A percentile compares a stretch with the other conserved stretches of the same genome.
Conservation (phyloP, 1,140 invertebrate species). For the Planococcus citri region DNA sequence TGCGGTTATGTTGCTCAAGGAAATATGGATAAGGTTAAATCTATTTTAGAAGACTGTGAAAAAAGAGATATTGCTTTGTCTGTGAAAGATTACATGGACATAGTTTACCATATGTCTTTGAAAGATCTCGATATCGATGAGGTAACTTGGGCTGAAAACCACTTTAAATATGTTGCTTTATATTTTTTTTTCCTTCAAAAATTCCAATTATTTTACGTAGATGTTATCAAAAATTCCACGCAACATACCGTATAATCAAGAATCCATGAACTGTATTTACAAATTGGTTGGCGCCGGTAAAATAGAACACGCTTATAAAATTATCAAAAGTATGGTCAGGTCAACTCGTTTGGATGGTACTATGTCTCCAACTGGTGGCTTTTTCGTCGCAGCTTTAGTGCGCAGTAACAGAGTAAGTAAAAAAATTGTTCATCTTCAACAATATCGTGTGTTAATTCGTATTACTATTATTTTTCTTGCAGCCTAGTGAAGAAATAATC, state of each 20-base stretch:
- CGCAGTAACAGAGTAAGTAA: constrained; percentile 39
- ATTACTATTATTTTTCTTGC: constrained; percentile 29
- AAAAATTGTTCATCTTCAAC: neutral
- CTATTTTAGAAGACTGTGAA: constrained; percentile 44
- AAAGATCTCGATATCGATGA: constrained; percentile 51
- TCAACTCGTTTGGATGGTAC: constrained; percentile 38
- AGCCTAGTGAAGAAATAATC: constrained; percentile 47
- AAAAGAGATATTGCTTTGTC: constrained; percentile 48
- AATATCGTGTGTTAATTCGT: neutral
- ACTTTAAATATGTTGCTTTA: neutral
- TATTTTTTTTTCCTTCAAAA: no score
- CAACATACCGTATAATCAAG: constrained; percentile 53
- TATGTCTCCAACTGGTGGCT: constrained; percentile 38
- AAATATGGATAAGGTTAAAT: constrained; percentile 47
- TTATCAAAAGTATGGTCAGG: constrained; percentile 47
- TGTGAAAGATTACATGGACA: constrained; percentile 55
- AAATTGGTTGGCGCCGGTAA: constrained; percentile 51
- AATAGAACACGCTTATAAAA: constrained; percentile 46
- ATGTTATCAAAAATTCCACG: constrained; percentile 47
- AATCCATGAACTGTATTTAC: constrained; percentile 53
- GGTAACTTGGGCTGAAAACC: constrained; percentile 27
- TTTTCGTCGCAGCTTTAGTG: constrained; percentile 55
- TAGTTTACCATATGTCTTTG: constrained; percentile 49
- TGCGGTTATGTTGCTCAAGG: constrained; percentile 61
- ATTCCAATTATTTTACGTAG: constrained; percentile 26